phyloP scores from a whole-genome alignment of 2,888 invertebrate species.

The Encarsia formosa region DNA sequence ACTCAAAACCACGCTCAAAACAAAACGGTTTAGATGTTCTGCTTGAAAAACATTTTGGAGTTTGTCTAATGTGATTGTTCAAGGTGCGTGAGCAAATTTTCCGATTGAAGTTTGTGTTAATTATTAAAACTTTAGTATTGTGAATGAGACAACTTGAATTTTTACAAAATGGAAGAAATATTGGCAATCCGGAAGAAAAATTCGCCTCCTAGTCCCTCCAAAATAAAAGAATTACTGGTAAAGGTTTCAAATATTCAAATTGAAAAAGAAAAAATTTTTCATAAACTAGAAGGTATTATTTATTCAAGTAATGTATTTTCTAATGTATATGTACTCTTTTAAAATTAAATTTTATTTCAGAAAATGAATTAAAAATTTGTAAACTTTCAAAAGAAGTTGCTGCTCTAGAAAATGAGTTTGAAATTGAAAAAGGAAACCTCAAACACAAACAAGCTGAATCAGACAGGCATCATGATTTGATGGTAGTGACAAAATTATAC shows the following conservation, averaged over 20 bases:
- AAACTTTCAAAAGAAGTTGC: constrained; percentile 17
- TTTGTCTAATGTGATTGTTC: too few relatives aligned
- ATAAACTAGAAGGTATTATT: constrained; percentile 18
- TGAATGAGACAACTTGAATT: background rate
- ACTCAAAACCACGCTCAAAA: too few relatives aligned
- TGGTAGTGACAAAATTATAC: constrained; percentile 9
- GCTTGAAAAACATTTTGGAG: too few relatives aligned
- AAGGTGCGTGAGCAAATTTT: too few relatives aligned
- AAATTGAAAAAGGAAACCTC: constrained; percentile 17
- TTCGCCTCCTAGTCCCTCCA: constrained; percentile 11
- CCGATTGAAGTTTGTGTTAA: too few relatives aligned
- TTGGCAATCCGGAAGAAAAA: constrained; percentile 2
- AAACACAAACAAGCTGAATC: constrained; percentile 18
- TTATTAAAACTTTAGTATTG: too few relatives aligned
- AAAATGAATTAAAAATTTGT: constrained; percentile 18
- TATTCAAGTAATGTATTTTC: background rate
- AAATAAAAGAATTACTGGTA: constrained; percentile 18
- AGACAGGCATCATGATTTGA: constrained; percentile 6
- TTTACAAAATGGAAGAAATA: constrained; percentile 17
- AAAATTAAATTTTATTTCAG: constrained; percentile 12
- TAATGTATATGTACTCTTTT: background rate
- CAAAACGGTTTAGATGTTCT: too few relatives aligned
- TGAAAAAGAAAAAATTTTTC: constrained; percentile 14
- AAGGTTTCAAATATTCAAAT: constrained; percentile 15
- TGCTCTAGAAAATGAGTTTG: constrained; percentile 18